Percentiles rank a stretch among this genome's conserved stretches.
Evolutionary conservation across 2,113 vertebrate genomes (phyloP).

Genomic region (Cinclus mexicanus): DNA sequence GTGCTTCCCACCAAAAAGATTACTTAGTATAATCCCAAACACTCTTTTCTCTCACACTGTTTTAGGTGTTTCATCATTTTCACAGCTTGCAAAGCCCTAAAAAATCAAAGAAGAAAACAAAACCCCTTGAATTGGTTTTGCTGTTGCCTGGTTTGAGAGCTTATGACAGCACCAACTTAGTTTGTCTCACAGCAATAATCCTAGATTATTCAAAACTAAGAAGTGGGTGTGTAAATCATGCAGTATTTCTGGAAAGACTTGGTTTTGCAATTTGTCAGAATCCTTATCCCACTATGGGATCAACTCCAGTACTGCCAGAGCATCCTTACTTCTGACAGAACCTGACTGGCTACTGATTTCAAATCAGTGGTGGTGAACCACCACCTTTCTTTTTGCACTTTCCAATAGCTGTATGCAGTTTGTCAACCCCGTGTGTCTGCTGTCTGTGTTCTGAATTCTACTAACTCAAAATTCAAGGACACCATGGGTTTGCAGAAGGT

Average conservation of each 20-base stretch:
- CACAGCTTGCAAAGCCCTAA: slow-evolving; percentile 12
- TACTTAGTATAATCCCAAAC: slow-evolving; percentile 30
- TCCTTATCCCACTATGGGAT: not conserved
- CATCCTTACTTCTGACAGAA: not conserved
- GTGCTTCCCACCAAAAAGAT: slow-evolving; percentile 52
- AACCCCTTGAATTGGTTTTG: not conserved
- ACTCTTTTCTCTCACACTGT: not conserved
- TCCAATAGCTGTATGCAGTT: not conserved
- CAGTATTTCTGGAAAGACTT: not conserved
- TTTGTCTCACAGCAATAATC: slow-evolving; percentile 26
- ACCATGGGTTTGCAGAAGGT: not conserved
- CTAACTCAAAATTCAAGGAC: not conserved
- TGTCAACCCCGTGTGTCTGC: not conserved
- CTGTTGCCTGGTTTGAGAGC: slow-evolving; percentile 19
- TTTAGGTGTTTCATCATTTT: slow-evolving; percentile 39
- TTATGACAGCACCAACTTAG: slow-evolving; percentile 47
- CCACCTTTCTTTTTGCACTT: not conserved
- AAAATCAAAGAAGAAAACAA: slow-evolving; percentile 16
- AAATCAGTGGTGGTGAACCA: not conserved
- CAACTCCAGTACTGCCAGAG: not conserved
- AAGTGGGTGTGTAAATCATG: slow-evolving; percentile 32
- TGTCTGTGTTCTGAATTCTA: not conserved
- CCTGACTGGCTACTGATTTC: not conserved
- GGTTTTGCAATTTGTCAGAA: not conserved
- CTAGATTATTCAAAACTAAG: slow-evolving; percentile 35